These are phyloP conservation scores for Lagorchestes hirsutus DNA, from an alignment of 2,797 vertebrate genomes.

Conservation along the genomic window DNA sequence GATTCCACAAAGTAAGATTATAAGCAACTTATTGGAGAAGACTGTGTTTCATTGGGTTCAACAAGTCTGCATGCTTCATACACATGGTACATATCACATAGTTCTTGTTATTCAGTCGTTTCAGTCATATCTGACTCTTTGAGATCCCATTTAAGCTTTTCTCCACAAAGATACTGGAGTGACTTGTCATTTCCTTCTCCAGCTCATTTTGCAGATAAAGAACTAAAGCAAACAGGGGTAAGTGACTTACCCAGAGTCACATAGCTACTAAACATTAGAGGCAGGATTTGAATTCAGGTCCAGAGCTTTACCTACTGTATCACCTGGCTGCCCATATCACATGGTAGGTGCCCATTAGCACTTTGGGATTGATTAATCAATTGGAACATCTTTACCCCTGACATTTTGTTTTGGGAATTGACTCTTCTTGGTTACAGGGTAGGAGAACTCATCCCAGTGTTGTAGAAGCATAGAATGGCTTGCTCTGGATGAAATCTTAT, in stretches of 20 bases:
- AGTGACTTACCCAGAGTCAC: too few species aligned
- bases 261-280: too few species aligned
- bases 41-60: background rate
- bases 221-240: too few species aligned
- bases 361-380: background rate
- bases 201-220: too few species aligned
- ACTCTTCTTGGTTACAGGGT: background rate
- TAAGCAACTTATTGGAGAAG: background rate
- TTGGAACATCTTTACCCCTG: background rate
- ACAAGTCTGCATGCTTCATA: background rate
- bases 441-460: background rate
- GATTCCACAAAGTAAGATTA: background rate
- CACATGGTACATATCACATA: background rate
- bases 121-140: too few species aligned
- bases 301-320: background rate
- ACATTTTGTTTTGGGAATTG: background rate
- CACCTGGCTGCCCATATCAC: background rate
- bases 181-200: too few species aligned
- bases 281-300: background rate
- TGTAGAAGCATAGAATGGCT: background rate
- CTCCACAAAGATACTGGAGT: too few species aligned
- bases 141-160: too few species aligned
- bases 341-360: background rate
- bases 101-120: too few species aligned
- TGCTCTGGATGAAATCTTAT: background rate